Evolutionary conservation across 2,888 invertebrate genomes (phyloP).

Genomic region (Cyaniris semiargus): DNA sequence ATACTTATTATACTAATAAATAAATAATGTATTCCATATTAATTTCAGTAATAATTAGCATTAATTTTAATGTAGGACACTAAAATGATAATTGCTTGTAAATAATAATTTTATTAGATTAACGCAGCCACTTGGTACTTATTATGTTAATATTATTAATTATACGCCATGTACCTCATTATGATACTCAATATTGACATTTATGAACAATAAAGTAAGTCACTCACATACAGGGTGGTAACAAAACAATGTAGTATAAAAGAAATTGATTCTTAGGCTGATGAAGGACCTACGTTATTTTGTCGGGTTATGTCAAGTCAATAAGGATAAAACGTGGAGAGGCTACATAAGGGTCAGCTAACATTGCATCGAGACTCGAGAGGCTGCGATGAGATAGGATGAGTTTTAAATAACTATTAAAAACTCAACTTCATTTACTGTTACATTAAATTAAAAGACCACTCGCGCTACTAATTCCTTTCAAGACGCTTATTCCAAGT

Average conservation of each 20-base stretch:
- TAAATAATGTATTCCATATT: neutral
- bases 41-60: neutral
- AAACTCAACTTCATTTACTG: too few species aligned
- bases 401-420: too few species aligned
- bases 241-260: neutral
- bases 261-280: too few species aligned
- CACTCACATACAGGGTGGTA: neutral
- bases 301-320: too few species aligned
- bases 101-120: slow-evolving; percentile 4
- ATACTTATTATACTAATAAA: neutral
- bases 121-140: neutral
- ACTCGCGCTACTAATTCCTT: too few species aligned
- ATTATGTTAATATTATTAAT: slow-evolving; percentile 5
- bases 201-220: slow-evolving; percentile 2
- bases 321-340: too few species aligned
- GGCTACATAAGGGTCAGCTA: too few species aligned
- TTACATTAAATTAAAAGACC: too few species aligned
- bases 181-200: slow-evolving; percentile 5
- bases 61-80: neutral
- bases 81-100: slow-evolving; percentile 4
- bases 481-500: too few species aligned
- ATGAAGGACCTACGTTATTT: too few species aligned
- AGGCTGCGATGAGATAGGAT: too few species aligned
- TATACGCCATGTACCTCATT: neutral
- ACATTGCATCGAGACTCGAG: too few species aligned